These are phyloP conservation scores for Hucho hucho DNA, from an alignment of 2,113 vertebrate species.

Conservation along the genomic window DNA sequence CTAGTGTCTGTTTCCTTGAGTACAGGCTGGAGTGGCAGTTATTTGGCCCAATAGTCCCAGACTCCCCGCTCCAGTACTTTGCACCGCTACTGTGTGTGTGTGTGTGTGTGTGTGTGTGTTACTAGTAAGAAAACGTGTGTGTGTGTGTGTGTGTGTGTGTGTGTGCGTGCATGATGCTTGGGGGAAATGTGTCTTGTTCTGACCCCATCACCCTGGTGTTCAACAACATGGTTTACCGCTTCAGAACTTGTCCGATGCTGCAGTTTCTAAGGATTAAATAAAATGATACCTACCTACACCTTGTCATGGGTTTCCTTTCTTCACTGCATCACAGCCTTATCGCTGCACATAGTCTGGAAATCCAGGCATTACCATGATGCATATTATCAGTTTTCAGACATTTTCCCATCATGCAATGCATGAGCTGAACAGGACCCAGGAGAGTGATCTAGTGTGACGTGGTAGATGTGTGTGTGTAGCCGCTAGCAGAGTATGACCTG, in stretches of 20 bases:
- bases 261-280: constrained; percentile 62
- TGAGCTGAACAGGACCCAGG: too few species aligned
- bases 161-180: not conserved
- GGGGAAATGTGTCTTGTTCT: constrained; percentile 8
- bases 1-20: not conserved
- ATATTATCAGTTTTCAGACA: too few species aligned
- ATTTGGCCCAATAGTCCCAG: not conserved
- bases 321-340: too few species aligned
- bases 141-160: constrained; percentile 7
- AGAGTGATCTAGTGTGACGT: too few species aligned
- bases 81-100: constrained; percentile 22
- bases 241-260: constrained; percentile 49
- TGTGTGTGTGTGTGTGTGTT: not conserved
- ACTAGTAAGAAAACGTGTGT: not conserved
- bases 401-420: too few species aligned
- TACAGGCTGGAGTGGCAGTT: not conserved
- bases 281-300: not conserved
- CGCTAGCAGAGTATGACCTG: too few species aligned
- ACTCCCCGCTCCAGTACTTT: constrained; percentile 12
- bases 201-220: constrained; percentile 5
- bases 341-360: too few species aligned
- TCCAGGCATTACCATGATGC: too few species aligned
- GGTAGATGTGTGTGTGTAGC: too few species aligned
- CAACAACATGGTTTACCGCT: constrained; percentile 36
- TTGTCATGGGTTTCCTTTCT: not conserved